Evolutionary conservation across 1,140 invertebrate species (phyloP), one percentile per base, ranked within the genome.

Genomic region (Melitaea cinxia): DNA sequence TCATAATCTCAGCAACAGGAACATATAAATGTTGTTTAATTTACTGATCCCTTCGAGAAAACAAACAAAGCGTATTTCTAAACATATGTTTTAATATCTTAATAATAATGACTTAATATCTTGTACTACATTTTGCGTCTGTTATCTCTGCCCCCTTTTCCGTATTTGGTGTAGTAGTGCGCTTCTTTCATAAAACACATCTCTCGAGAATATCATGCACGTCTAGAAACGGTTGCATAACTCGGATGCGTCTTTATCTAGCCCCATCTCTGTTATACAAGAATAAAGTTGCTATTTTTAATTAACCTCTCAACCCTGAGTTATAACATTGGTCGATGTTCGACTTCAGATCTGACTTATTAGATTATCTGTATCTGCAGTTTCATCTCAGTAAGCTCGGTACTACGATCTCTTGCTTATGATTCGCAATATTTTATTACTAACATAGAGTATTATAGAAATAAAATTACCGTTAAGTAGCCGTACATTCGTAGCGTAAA

Each of bases 241-340:
- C 77, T 76, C 58, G 70, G 78, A 82, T 70, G 75, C 70, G 68
- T 77, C 72, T 72, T 76, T 80, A 88, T 85, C 83, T 80, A 75
- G 80, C 70, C 79, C 71, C 50, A 87, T 85, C 82, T 87, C 74
- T 76, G 83, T 82, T 78, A 82, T 71, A 76, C 76, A 74, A 81
- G 72, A 88, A 84, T 84, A 85, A 88, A 88, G 85, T 85, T 86
- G 82, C 82, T 88, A 88, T 91, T 91, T 91, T 91, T 91, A 91
- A 89, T 91, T 91, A 91, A 91, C 88, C 88, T 89, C 83, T 82
- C 80, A 83, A 83, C 78, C 79, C 78, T 85, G 80, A 88, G 83
- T 86, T 86, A 88, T 86, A 85, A 77, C 84, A 80, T 65, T 76
- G 78, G 79, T 80, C 82, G 85, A 88, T 80, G 81, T 83, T 79